Conservation (phyloP, 2,113 vertebrate genomes). For the western clawed frog (Xenopus tropicalis) region UCB_Xtro_10.0 CM004445.2:69195001-69195500, state of each 20-base stretch:
- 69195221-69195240: slow-evolving; percentile 10
- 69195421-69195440: not conserved
- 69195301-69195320: slow-evolving; percentile 40
- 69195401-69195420: slow-evolving; percentile 11
- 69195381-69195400: slow-evolving; percentile 38
- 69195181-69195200: slow-evolving; percentile 37
- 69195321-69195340: slow-evolving; percentile 41
- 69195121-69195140: no score
- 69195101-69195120: no score
- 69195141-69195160: not conserved
- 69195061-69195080: no score
- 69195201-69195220: slow-evolving; percentile 30
- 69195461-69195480: no score
- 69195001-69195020: no score
- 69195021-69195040: no score
- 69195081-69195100: no score
- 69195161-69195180: slow-evolving; percentile 13
- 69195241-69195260: slow-evolving; percentile 24
- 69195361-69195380: slow-evolving; percentile 23
- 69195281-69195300: slow-evolving; percentile 20
- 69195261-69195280: slow-evolving; percentile 21
- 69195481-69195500: no score
- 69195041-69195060: no score
- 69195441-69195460: no score
- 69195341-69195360: slow-evolving; percentile 37